These are phyloP conservation scores for Agonopterix subpropinquella DNA, from an alignment of 2,888 invertebrate species.

Conservation along the genomic window DNA sequence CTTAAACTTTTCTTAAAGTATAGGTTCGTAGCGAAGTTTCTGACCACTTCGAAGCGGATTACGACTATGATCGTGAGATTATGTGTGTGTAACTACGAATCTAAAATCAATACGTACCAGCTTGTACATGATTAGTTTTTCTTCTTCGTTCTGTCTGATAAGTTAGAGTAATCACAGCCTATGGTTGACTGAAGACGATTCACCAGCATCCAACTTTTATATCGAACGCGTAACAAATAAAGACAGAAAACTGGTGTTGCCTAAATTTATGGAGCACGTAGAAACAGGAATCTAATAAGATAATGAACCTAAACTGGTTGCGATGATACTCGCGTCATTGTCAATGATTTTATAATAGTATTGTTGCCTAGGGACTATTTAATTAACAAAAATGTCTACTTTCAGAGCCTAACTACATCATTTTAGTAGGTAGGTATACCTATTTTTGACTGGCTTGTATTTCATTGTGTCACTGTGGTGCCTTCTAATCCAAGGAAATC, in stretches of 20 bases:
- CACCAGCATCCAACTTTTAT: slow-evolving; percentile 18
- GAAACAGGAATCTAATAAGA: slow-evolving; percentile 5
- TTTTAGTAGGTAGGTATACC: no score
- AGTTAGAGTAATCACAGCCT: slow-evolving; percentile 30
- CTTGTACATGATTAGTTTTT: slow-evolving; percentile 45
- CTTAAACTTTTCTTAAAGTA: background rate
- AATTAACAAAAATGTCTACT: no score
- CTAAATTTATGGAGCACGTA: background rate
- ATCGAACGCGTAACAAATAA: background rate
- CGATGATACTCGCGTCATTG: no score
- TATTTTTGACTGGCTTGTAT: no score
- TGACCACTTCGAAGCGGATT: background rate
- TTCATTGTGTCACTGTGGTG: no score
- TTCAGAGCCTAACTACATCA: no score
- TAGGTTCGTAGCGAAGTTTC: background rate
- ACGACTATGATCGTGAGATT: background rate
- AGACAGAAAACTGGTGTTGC: background rate
- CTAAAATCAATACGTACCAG: slow-evolving; percentile 37
- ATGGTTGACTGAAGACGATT: slow-evolving; percentile 47
- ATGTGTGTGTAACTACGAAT: no score
- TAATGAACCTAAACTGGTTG: no score
- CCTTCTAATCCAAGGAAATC: no score
- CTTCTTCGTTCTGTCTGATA: slow-evolving; percentile 22
- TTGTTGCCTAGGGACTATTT: no score
- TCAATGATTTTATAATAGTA: no score